phyloP scores from a whole-genome alignment of 1,140 invertebrate species.

The Adoxophyes honmai region DNA sequence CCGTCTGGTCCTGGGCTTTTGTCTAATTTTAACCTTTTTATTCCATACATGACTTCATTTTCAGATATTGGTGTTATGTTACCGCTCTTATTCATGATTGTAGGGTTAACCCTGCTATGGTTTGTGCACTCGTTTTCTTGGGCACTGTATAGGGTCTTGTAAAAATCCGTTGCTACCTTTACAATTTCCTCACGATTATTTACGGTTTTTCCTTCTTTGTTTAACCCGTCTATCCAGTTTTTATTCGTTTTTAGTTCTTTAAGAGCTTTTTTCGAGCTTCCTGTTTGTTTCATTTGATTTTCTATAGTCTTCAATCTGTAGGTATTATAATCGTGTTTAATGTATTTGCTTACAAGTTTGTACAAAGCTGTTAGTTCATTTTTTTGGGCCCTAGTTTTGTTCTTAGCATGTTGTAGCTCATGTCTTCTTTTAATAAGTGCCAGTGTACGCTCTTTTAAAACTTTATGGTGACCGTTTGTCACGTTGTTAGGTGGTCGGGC shows the following conservation, averaged over 20 bases:
- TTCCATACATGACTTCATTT: background rate
- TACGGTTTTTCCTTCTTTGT: slow-evolving; percentile 15
- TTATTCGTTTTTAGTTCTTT: slow-evolving; percentile 19
- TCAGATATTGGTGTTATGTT: background rate
- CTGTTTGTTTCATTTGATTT: slow-evolving; percentile 15
- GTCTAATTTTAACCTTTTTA: slow-evolving; percentile 12
- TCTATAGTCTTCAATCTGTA: slow-evolving; percentile 20
- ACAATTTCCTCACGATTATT: slow-evolving; percentile 24
- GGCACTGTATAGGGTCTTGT: background rate
- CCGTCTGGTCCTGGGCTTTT: slow-evolving; percentile 9
- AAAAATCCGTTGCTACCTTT: slow-evolving; percentile 20
- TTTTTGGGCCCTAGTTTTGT: slow-evolving; percentile 21
- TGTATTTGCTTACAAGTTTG: slow-evolving; percentile 17
- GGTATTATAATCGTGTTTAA: slow-evolving; percentile 15
- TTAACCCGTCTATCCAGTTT: slow-evolving; percentile 24
- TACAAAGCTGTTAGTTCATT: slow-evolving; percentile 25
- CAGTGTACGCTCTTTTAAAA: slow-evolving; percentile 14
- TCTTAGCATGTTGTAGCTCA: slow-evolving; percentile 19
- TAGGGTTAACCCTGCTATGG: background rate
- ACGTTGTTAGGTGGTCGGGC: too few species aligned
- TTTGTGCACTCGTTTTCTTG: background rate
- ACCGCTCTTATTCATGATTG: background rate
- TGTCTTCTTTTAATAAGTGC: slow-evolving; percentile 10
- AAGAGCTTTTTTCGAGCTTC: slow-evolving; percentile 22
- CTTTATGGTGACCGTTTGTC: background rate